Base-by-base conservation (phyloP, 2,888 invertebrate species). In the Quadroppia sp. region DNA sequence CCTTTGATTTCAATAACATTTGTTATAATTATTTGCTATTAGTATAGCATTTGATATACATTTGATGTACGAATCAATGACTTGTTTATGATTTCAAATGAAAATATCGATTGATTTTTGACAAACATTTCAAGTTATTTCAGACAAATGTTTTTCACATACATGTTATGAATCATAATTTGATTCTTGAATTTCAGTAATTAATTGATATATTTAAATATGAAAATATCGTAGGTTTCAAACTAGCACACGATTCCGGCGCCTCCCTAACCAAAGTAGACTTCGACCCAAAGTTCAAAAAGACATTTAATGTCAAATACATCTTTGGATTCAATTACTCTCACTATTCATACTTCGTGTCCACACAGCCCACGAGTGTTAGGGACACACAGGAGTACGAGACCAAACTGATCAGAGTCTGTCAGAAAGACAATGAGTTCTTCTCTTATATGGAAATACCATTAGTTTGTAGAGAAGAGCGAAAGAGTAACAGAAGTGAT, bases 371-470 rank as follows among this genome's bases (percentile, higher is more conserved):
- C 40, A 75, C 77, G 2, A 69, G 73, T 13, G 67, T 73, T 25
- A 74, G 40, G 36, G 42, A 40, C 23, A 40, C 20, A 1, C 20
- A n/a, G 6, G 42, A 40, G 20, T 42, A 67, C 23, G 80, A 81
- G 53, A 81, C 81, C 2, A 78, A 80, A 64, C 75, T 83, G 23
- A 80, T 80, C 4, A 78, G 82, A 28, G 75, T 82, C n/a, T 82
- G 82, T 77, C 77, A 78, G 15, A 74, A 78, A 20, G 81, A 82
- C 71, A 40, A 56, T 1, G 72, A 77, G 7, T 81, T 80, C 70
- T 77, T 79, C 50, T 82, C 82, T 0, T 83, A 82, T 77, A 78
- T 80, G 17, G 83, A 83, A 75, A 77, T 81, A n/a, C 78, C 80
- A 3, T 74, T 83, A 20, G 72, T 59, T 23, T 80, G 78, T 56